Evolutionary conservation across 37 sponge, comb jelly and placozoan genomes (phyloP).

Genomic region (Agelas oroides): DNA sequence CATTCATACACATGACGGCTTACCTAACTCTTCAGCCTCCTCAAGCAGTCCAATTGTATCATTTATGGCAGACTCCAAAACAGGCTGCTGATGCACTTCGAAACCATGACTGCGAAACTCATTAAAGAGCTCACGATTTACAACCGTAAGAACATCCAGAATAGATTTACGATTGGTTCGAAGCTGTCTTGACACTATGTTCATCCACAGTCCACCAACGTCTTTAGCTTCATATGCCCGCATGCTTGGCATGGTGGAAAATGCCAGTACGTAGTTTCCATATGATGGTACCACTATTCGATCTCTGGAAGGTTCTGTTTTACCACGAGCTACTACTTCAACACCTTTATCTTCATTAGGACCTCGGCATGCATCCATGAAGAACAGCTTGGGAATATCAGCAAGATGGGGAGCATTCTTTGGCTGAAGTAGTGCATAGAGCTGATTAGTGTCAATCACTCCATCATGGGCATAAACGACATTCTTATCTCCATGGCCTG

Average conservation of each 20-base stretch:
- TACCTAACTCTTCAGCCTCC: conserved; percentile 1
- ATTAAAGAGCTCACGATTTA: background rate
- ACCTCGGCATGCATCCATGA: conserved; percentile 61
- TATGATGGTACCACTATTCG: background rate
- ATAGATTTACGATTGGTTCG: background rate
- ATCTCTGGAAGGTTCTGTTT: background rate
- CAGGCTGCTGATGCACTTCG: background rate
- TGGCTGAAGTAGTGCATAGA: background rate
- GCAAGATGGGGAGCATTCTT: background rate
- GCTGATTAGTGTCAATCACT: background rate
- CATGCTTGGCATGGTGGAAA: conserved; percentile 37
- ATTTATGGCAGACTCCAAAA: background rate
- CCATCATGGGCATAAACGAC: conserved; percentile 12
- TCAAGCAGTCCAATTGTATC: background rate
- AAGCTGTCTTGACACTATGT: conserved; percentile 4
- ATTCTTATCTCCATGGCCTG: conserved; percentile 52
- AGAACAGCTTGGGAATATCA: conserved; percentile 40
- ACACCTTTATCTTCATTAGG: background rate
- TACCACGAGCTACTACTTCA: conserved; percentile 28
- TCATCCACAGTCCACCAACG: conserved; percentile 45
- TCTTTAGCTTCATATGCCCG: conserved; percentile 31
- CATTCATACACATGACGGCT: too few species aligned
- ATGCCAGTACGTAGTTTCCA: conserved; percentile 26
- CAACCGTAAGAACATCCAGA: conserved; percentile 12
- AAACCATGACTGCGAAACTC: background rate